Percentiles rank a stretch among this genome's conserved stretches.
Evolutionary conservation across 2,113 vertebrate genomes (phyloP).

Genomic region (Austrofundulus limnaeus): DNA sequence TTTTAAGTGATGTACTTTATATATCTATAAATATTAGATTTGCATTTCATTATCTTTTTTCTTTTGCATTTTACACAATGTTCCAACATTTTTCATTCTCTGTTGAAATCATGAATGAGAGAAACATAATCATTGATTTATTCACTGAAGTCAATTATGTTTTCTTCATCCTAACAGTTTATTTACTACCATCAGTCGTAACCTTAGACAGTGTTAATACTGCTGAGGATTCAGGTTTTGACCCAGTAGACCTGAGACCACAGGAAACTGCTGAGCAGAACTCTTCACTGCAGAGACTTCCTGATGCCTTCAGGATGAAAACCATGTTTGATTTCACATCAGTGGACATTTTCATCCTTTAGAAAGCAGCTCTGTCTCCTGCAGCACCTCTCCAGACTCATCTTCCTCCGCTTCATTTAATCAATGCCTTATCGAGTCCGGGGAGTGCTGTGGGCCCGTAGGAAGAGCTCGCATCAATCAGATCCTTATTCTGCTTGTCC

Average conservation of each 20-base stretch:
- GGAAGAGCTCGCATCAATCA: conserved; percentile 71
- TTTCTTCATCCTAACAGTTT: no score
- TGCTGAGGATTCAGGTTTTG: no score
- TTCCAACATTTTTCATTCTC: no score
- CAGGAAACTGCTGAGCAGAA: neutral
- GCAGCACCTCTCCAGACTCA: conserved; percentile 20
- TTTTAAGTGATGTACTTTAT: no score
- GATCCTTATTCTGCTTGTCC: conserved; percentile 64
- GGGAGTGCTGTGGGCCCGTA: conserved; percentile 47
- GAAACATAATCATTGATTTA: no score
- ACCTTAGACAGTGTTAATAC: no score
- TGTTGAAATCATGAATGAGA: no score
- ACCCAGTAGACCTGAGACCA: neutral
- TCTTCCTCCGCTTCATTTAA: conserved; percentile 59
- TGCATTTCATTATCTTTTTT: no score
- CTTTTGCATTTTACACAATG: no score
- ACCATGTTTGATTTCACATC: conserved; percentile 43
- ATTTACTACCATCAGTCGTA: no score
- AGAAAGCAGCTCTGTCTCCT: conserved; percentile 25
- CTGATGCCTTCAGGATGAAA: conserved; percentile 25
- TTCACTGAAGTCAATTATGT: no score
- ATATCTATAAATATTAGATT: no score
- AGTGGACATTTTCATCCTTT: conserved; percentile 46
- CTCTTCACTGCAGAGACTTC: conserved; percentile 1
- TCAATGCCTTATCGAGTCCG: conserved; percentile 69